Conservation (phyloP, 2,888 invertebrate species). For the Pyrocoelia pectoralis region DNA sequence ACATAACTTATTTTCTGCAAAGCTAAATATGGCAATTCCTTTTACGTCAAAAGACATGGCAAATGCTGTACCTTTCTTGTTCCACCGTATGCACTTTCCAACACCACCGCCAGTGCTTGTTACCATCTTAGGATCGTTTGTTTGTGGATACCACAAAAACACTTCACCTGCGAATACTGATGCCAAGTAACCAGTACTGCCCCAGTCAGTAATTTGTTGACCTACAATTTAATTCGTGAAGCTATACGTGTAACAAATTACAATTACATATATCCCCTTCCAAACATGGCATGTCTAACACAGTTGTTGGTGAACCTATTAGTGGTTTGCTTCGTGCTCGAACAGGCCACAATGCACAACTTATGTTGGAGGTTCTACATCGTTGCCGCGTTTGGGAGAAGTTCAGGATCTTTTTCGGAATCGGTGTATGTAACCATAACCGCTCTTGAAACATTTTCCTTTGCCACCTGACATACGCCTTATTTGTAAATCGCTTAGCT, state of each 20-base stretch:
- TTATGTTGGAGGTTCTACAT: background rate
- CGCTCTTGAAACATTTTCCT: slow-evolving; percentile 1
- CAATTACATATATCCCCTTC: slow-evolving; percentile 34
- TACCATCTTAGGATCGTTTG: slow-evolving; percentile 27
- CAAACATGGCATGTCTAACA: slow-evolving; percentile 46
- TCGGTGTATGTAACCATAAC: slow-evolving; percentile 7
- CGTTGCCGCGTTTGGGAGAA: background rate
- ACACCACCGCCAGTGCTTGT: slow-evolving; percentile 29
- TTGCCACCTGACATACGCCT: slow-evolving; percentile 13
- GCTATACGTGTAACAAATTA: no score
- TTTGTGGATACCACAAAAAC: slow-evolving; percentile 42
- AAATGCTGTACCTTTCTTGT: slow-evolving; percentile 35
- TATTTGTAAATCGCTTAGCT: background rate
- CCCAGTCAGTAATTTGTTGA: slow-evolving; percentile 43
- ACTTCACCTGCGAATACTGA: slow-evolving; percentile 43
- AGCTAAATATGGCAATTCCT: slow-evolving; percentile 36
- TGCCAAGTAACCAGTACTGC: slow-evolving; percentile 41
- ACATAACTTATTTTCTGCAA: slow-evolving; percentile 35
- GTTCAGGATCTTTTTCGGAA: slow-evolving; percentile 9
- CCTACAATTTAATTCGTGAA: slow-evolving; percentile 29
- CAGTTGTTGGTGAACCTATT: slow-evolving; percentile 39
- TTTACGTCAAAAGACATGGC: slow-evolving; percentile 30
- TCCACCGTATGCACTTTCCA: slow-evolving; percentile 41
- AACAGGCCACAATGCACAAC: slow-evolving; percentile 40
- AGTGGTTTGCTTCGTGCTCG: slow-evolving; percentile 41